Percentiles rank a stretch among this genome's conserved stretches.
Evolutionary conservation across 2,888 invertebrate species (phyloP).

Genomic region (Ametastegia equiseti): DNA sequence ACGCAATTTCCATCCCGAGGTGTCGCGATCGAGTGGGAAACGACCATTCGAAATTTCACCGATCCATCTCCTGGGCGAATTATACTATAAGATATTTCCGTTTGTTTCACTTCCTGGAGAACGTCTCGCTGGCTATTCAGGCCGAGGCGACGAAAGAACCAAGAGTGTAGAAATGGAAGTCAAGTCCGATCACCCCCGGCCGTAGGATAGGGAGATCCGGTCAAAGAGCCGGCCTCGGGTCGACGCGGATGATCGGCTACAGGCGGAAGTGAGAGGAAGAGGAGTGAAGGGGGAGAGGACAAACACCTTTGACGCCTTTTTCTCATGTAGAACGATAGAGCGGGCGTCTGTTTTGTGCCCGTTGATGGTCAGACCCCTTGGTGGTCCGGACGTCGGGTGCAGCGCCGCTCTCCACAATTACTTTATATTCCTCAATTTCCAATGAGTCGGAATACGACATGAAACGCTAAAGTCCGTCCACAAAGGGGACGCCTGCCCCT

Average conservation of each 20-base stretch:
- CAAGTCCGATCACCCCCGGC: background rate
- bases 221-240: slow-evolving; percentile 8
- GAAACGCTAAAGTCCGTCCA: slow-evolving; percentile 72
- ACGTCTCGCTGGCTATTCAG: slow-evolving; percentile 16
- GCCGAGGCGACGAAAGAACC: background rate
- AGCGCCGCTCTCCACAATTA: slow-evolving; percentile 1
- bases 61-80: background rate
- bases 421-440: slow-evolving; percentile 72
- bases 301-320: slow-evolving; percentile 37
- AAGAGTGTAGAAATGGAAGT: background rate
- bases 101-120: background rate
- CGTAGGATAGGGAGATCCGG: background rate
- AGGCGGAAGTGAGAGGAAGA: slow-evolving; percentile 12
- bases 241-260: slow-evolving; percentile 22
- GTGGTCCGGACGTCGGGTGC: background rate
- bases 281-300: background rate
- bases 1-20: slow-evolving; percentile 26
- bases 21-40: background rate
- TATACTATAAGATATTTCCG: background rate
- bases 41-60: background rate
- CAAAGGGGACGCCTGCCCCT: slow-evolving; percentile 65
- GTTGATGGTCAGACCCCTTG: background rate
- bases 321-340: background rate
- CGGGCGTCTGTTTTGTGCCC: slow-evolving; percentile 1
- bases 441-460: slow-evolving; percentile 76